Conservation (phyloP, 2,797 vertebrate species). For the Geotria australis region DNA sequence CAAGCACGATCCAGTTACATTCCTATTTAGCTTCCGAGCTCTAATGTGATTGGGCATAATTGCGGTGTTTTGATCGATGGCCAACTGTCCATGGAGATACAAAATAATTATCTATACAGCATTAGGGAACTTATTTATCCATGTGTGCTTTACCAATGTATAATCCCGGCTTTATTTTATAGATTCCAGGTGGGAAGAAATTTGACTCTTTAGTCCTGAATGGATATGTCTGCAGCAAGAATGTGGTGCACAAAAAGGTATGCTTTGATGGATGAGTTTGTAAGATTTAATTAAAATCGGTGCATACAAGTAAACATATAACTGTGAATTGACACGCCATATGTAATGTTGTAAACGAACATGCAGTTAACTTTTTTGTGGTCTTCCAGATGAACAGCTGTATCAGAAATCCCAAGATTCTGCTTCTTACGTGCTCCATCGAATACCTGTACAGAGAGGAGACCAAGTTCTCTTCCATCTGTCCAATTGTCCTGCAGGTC, state of each 20-base stretch:
- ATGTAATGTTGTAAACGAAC: neutral
- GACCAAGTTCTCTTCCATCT: constrained; percentile 90
- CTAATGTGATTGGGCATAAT: no score
- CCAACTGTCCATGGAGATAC: no score
- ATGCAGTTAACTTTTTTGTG: neutral
- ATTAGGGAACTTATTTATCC: no score
- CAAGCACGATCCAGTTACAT: no score
- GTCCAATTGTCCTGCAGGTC: constrained; percentile 90
- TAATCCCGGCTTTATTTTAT: neutral
- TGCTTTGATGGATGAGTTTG: neutral
- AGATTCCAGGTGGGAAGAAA: constrained; percentile 92
- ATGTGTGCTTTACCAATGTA: no score
- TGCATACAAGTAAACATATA: no score
- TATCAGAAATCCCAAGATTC: constrained; percentile 86
- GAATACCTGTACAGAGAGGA: constrained; percentile 94
- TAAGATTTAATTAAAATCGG: no score
- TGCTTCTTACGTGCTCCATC: constrained; percentile 86
- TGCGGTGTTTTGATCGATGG: no score
- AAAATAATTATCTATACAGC: no score
- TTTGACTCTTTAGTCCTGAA: constrained; percentile 76
- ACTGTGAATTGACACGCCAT: neutral
- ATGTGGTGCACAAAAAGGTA: constrained; percentile 98
- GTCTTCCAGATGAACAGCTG: constrained; percentile 56
- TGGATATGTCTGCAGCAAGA: constrained; percentile 87
- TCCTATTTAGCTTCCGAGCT: no score